Percentiles rank a stretch among this genome's conserved stretches.
These are phyloP conservation scores for Andrena trimmerana DNA, from an alignment of 2,888 invertebrate genomes.

Conservation along the genomic window DNA sequence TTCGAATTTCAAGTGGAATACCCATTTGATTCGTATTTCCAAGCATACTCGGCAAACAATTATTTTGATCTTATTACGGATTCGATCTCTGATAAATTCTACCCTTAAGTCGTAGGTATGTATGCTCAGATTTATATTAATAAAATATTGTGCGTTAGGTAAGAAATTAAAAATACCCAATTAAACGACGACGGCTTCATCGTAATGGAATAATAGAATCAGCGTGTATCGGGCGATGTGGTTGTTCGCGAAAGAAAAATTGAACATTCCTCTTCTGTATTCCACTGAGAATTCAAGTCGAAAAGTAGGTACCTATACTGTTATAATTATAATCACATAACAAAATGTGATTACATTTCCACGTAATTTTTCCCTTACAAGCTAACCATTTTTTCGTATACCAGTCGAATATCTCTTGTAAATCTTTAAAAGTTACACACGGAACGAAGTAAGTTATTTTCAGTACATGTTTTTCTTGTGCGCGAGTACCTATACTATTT, in stretches of 20 bases:
- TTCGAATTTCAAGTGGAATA: neutral
- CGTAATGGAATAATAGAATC: neutral
- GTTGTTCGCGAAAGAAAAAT: neutral
- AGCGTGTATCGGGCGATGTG: neutral
- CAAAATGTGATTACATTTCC: constrained; percentile 12
- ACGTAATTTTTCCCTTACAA: constrained; percentile 5
- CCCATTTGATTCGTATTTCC: neutral
- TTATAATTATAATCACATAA: constrained; percentile 12
- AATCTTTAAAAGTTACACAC: neutral
- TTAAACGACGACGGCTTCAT: neutral
- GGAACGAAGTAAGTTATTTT: neutral
- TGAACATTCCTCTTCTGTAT: neutral
- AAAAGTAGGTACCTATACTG: constrained; percentile 26
- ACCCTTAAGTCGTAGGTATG: neutral
- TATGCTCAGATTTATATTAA: neutral
- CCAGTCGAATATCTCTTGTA: neutral
- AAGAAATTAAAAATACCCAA: neutral
- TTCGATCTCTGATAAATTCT: too few relatives aligned
- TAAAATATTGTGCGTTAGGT: constrained; percentile 21
- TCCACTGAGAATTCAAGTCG: constrained; percentile 18
- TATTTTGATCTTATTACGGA: too few relatives aligned
- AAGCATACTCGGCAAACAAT: neutral
- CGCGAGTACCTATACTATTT: neutral
- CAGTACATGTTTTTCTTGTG: constrained; percentile 3
- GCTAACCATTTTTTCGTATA: constrained; percentile 46